phyloP scores from a whole-genome alignment of 2,797 vertebrate genomes.

The Cryptoblepharus egeriae region DNA sequence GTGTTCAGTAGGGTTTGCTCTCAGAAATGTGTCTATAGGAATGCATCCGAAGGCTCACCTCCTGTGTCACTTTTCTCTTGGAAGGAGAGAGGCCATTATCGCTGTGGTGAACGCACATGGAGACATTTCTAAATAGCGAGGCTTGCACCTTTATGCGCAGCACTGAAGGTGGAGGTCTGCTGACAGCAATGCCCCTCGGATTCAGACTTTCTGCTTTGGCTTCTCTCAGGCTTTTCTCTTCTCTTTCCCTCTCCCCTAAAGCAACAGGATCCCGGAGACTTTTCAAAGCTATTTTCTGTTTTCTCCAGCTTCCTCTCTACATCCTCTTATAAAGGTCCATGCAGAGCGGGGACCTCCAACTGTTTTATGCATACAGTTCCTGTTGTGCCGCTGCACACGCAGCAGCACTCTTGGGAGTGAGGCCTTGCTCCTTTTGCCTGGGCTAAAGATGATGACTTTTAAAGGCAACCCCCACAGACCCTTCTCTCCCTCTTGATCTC shows the following conservation, averaged over 20 bases:
- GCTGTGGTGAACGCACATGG: neutral
- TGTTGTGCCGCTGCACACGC: neutral
- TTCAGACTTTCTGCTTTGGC: neutral
- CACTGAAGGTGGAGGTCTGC: neutral
- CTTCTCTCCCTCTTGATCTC: no score
- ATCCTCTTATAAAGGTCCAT: neutral
- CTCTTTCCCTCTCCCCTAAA: neutral
- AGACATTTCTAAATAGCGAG: neutral
- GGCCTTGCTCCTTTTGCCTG: neutral
- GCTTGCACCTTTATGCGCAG: neutral
- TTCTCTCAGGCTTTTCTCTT: neutral
- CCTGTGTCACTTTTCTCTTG: neutral
- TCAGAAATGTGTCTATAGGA: neutral
- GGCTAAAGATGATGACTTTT: neutral
- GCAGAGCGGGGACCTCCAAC: neutral
- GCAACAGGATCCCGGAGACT: neutral
- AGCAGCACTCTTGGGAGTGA: neutral
- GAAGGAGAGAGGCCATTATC: neutral
- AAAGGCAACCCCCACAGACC: neutral
- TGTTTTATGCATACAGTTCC: neutral
- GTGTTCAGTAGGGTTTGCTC: no score
- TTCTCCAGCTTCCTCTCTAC: neutral
- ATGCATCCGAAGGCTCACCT: neutral
- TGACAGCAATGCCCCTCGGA: neutral
- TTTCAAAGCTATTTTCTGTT: constrained; percentile 10